Base-by-base conservation (phyloP, 2,797 vertebrate species). In the Leuciscus waleckii region DNA sequence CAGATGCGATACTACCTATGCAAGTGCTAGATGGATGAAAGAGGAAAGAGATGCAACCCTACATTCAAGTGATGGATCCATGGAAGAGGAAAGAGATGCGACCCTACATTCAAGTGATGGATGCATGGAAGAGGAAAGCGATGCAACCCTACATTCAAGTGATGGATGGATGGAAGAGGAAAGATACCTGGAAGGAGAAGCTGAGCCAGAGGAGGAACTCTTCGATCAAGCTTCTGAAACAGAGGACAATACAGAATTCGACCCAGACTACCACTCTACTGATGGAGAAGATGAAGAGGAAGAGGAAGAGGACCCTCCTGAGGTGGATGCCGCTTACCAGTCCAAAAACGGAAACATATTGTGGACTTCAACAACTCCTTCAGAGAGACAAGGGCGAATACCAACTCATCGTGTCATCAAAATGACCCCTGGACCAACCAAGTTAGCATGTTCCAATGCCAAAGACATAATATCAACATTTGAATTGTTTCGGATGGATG, bases 401-500 rank as follows among this genome's bases (percentile, higher is more conserved):
- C 63, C 65, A 32, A 41, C 73, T 80, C 75, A 49, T 61, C 81
- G 79, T 63, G 29, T 85, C 7, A 79, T 87, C 51, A 86, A 29
- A 58, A 84, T 84, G 80, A 84, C 65, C 26, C 85, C 65, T 39
- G 83, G 87, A 37, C 67, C 85, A 37, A 83, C 65, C 13, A 83
- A 26, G 75, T 46, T 76, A 54, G 58, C 82, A 3, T 46, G 83
- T n/a, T 77, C 49, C 46, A 5, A 23, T 43, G 65, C 63, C 37
- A 26, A 84, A 73, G 80, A 74, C 82, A 81, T 86, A 39, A 83
- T 58, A 79, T 86, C 82, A 70, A 70, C 70, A 23, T 90, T 87
- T 79, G 71, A 91, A 69, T 79, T 82, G 61, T 85, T 81, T 67
- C n/a, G 29, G 29, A 29, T 29, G 29, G 29, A 29, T 29, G 29